Base-by-base conservation (phyloP, 35 echinoderm and acorn worm species). In the Lytechinus pictus region DNA sequence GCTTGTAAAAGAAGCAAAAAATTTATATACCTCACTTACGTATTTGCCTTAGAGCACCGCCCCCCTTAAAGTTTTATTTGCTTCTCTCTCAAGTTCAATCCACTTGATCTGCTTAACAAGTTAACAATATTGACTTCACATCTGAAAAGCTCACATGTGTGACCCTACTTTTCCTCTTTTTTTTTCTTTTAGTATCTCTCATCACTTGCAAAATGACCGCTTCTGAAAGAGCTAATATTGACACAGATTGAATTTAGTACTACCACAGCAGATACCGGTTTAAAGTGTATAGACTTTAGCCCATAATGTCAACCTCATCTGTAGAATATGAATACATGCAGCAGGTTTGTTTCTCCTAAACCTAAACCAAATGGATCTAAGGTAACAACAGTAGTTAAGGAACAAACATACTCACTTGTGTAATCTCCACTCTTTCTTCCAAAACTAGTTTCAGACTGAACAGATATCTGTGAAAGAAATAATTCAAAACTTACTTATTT, bases 371-470 rank as follows among this genome's bases (percentile, higher is more conserved):
- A 44, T n/a, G 7, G n/a, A 79, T 24, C 66, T 24, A 1, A 79
- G 66, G 19, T 1, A 79, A 79, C 66, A 79, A 19, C 9, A 58
- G 9, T 52, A 52, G 29, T 52, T 90, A 28, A 90, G 14, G 16
- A 12, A 90, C 16, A 54, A 54, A 28, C 12, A 90, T 90, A 90
- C 92, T 93, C 53, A 93, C 92, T 28, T 93, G 54, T 28, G 92
- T 93, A 55, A 24, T 93, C 92, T 55, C 92, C 92, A 57, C 92
- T 95, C 28, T 86, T 86, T 54, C 79, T 95, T 55, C 94, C 94
- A 29, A 86, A 66, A 55, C 94, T 95, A 10, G 94, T 86, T 28
- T 95, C 94, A 86, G 94, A 95, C 28, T 44, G 19, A 12, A 24
- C 94, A 27, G 94, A 95, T 72, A 95, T 86, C 94, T 95, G 54